phyloP scores from a whole-genome alignment of 2,113 vertebrate genomes.

The human (Homo sapiens) region GRCh38 chr14:69370501-69371000 shows the following conservation, averaged over 20 bases:
- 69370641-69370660: background rate
- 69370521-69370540: background rate
- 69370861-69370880: background rate
- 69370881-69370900: background rate
- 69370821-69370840: background rate
- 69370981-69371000: background rate
- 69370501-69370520: background rate
- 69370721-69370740: conserved; percentile 1
- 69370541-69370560: background rate
- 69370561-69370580: conserved; percentile 10
- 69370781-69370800: background rate
- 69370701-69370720: background rate
- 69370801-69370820: accelerated
- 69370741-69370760: background rate
- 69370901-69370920: too few species aligned
- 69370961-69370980: background rate
- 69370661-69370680: background rate
- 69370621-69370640: background rate
- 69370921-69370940: background rate
- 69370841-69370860: background rate
- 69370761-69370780: background rate
- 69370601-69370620: background rate
- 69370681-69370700: background rate
- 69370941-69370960: background rate
- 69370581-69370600: background rate